Percentiles rank a stretch among this genome's conserved stretches.
Conservation (phyloP, 2,888 invertebrate genomes). For the Atrina japonica region DNA sequence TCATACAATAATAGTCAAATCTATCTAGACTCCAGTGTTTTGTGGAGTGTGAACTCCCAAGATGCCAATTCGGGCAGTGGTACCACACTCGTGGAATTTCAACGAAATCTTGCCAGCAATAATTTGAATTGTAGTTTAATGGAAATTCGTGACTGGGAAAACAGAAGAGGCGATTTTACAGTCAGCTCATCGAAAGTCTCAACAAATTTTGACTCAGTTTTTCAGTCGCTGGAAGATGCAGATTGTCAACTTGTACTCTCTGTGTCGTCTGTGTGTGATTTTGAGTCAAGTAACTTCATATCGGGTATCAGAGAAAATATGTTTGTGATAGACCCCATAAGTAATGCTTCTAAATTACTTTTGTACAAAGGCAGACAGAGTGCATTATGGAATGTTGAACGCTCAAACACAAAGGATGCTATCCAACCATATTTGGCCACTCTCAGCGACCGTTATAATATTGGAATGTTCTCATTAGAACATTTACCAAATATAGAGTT, state of each 20-base stretch:
- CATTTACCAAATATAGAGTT: conserved; percentile 13
- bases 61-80: not conserved
- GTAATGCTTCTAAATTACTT: conserved; percentile 30
- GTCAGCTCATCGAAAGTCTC: conserved; percentile 84
- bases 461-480: not conserved
- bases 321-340: conserved; percentile 55
- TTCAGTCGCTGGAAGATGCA: conserved; percentile 7
- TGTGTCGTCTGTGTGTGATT: conserved; percentile 54
- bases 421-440: not conserved
- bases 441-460: not conserved
- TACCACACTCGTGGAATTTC: conserved; percentile 10
- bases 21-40: not conserved
- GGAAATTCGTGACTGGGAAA: conserved; percentile 93
- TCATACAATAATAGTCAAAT: conserved; percentile 7
- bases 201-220: conserved; percentile 4
- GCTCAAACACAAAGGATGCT: not conserved
- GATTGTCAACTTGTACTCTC: conserved; percentile 53
- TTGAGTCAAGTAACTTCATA: conserved; percentile 84
- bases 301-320: conserved; percentile 85
- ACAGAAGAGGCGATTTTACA: conserved; percentile 89
- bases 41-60: not conserved
- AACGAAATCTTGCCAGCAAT: conserved; percentile 3
- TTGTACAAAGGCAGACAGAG: conserved; percentile 85
- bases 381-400: conserved; percentile 89
- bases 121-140: conserved; percentile 54